A percentile compares a stretch with the other conserved stretches of the same genome.
Conservation (phyloP, 2,113 vertebrate genomes). For the Neopipo cinnamomea region DNA sequence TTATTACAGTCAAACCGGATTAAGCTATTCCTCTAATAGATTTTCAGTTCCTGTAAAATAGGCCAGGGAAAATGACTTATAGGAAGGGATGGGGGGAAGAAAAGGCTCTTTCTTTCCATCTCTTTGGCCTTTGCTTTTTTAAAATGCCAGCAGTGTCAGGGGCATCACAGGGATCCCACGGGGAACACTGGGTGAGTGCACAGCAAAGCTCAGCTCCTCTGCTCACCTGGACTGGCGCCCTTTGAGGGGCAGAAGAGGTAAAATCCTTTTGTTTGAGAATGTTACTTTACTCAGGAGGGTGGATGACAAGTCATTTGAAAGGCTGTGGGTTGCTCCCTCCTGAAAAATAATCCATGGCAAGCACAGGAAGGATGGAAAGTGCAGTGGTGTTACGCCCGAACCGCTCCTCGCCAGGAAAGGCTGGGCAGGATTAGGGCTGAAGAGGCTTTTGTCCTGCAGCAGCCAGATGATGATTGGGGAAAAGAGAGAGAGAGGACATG, state of each 20-base stretch:
- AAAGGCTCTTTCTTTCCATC: not conserved
- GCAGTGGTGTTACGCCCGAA: not conserved
- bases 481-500: not conserved
- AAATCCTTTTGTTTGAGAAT: not conserved
- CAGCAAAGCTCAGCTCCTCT: not conserved
- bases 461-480: not conserved
- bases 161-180: not conserved
- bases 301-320: not conserved
- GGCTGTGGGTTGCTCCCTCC: not conserved
- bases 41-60: conserved; percentile 63
- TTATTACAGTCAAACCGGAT: conserved; percentile 63
- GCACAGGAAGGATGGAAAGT: not conserved
- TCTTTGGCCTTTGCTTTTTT: not conserved
- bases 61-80: conserved; percentile 32
- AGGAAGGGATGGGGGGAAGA: not conserved
- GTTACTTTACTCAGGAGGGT: not conserved
- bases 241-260: not conserved
- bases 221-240: not conserved
- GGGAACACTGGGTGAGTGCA: not conserved
- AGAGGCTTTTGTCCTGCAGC: conserved; percentile 14
- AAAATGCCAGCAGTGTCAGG: not conserved
- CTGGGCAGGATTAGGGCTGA: conserved; percentile 1
- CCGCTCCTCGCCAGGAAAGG: fast-evolving
- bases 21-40: conserved; percentile 63
- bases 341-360: not conserved